Conservation (phyloP, 2,888 invertebrate genomes). For the Odontothrips loti region DNA sequence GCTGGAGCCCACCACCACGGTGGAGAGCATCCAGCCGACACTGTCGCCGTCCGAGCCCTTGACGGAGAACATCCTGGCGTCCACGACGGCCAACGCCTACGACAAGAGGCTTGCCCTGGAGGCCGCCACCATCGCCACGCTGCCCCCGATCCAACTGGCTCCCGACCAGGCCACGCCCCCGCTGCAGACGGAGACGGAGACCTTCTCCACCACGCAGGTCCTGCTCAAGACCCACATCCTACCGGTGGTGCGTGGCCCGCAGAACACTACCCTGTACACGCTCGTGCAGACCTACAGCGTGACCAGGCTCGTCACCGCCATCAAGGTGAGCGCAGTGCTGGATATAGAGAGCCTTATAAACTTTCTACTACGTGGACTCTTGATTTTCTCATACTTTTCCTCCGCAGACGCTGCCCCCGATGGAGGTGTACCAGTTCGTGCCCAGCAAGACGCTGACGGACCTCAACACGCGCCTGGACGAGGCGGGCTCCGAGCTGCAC, state of each 20-base stretch:
- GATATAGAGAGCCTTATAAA: not conserved
- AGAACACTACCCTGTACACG: slow-evolving; percentile 71
- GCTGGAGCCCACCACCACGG: slow-evolving; percentile 52
- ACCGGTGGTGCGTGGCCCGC: slow-evolving; percentile 70
- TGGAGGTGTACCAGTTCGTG: slow-evolving; percentile 80
- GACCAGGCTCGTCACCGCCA: slow-evolving; percentile 81
- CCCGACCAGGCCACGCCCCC: slow-evolving; percentile 79
- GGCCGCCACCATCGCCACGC: slow-evolving; percentile 72
- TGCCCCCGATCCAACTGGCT: slow-evolving; percentile 72
- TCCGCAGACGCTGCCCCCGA: slow-evolving; percentile 67
- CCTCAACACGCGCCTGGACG: slow-evolving; percentile 81
- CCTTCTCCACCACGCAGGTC: slow-evolving; percentile 84
- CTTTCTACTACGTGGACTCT: not conserved
- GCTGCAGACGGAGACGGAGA: slow-evolving; percentile 81
- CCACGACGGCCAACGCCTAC: slow-evolving; percentile 62
- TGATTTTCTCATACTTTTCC: not conserved
- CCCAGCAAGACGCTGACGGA: slow-evolving; percentile 83
- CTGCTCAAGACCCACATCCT: slow-evolving; percentile 84
- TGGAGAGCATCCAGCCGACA: slow-evolving; percentile 43
- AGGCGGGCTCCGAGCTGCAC: slow-evolving; percentile 82
- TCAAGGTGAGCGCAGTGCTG: slow-evolving; percentile 51
- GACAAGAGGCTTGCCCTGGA: slow-evolving; percentile 62
- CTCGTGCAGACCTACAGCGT: slow-evolving; percentile 85
- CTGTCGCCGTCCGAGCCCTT: slow-evolving; percentile 61
- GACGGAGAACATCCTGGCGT: slow-evolving; percentile 82